A percentile compares a stretch with the other conserved stretches of the same genome.
Evolutionary conservation across 1,140 invertebrate species (phyloP).

Genomic region (Macrostomum lignano): DNA sequence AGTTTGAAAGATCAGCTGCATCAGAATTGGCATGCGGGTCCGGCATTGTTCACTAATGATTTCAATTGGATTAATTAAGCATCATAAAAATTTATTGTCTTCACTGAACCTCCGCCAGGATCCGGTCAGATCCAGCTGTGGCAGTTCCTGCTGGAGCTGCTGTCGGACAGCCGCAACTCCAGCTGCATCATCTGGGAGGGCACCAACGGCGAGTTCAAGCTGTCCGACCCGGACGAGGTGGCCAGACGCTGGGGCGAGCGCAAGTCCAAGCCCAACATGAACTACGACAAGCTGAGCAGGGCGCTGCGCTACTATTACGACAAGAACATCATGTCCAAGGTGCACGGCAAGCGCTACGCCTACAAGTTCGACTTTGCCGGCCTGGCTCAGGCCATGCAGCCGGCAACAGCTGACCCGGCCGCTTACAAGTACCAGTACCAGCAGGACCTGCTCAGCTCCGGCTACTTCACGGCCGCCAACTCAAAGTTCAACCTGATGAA

Average conservation of each 20-base stretch:
- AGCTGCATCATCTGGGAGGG: slow-evolving; percentile 8
- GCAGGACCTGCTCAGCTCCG: slow-evolving; percentile 39
- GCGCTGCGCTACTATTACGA: slow-evolving; percentile 56
- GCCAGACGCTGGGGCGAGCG: slow-evolving; percentile 81
- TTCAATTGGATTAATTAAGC: too few relatives aligned
- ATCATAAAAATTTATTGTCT: too few relatives aligned
- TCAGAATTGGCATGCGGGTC: too few relatives aligned
- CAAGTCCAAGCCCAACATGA: slow-evolving; percentile 97
- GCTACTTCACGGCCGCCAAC: too few relatives aligned
- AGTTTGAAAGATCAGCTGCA: too few relatives aligned
- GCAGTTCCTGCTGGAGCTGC: slow-evolving; percentile 72
- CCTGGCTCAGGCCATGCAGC: slow-evolving; percentile 56
- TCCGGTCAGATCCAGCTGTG: slow-evolving; percentile 81
- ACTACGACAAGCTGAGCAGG: slow-evolving; percentile 89
- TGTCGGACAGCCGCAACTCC: slow-evolving; percentile 31
- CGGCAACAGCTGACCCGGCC: slow-evolving; percentile 44
- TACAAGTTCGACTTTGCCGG: slow-evolving; percentile 53
- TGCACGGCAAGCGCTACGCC: slow-evolving; percentile 52
- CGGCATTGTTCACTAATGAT: too few relatives aligned
- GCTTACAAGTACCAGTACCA: slow-evolving; percentile 53
- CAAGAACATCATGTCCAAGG: slow-evolving; percentile 36
- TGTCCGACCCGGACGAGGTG: slow-evolving; percentile 87
- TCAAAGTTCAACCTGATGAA: too few relatives aligned
- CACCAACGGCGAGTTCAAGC: slow-evolving; percentile 52
- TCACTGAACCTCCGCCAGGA: too few relatives aligned